phyloP scores from a whole-genome alignment of 1,140 invertebrate genomes.

The Heliothis virescens region DNA sequence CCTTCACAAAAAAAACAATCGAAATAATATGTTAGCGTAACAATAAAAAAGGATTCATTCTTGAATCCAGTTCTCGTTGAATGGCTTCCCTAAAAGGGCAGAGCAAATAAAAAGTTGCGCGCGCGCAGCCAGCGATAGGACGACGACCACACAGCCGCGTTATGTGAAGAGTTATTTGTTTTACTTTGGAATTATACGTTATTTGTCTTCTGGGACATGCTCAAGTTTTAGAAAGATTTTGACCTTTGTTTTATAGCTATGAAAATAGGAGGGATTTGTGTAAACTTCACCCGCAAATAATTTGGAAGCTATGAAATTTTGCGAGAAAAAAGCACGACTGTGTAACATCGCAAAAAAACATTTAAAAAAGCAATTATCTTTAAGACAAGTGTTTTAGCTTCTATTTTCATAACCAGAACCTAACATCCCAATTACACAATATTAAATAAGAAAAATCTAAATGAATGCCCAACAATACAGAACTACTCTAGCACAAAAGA shows the following conservation, averaged over 20 bases:
- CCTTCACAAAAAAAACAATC: not conserved
- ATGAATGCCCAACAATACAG: not conserved
- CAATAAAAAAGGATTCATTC: slow-evolving; percentile 43
- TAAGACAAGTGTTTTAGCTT: no score
- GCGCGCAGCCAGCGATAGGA: slow-evolving; percentile 15
- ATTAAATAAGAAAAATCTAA: not conserved
- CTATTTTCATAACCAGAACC: no score
- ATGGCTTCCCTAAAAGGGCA: slow-evolving; percentile 51
- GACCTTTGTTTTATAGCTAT: not conserved
- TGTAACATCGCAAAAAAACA: no score
- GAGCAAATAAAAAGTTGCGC: slow-evolving; percentile 46
- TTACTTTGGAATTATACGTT: slow-evolving; percentile 10
- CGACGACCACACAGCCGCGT: not conserved
- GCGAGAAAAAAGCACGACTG: not conserved
- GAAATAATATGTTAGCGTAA: slow-evolving; percentile 40
- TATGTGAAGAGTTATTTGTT: slow-evolving; percentile 18
- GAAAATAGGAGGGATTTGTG: not conserved
- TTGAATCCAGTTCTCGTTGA: slow-evolving; percentile 55
- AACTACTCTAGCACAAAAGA: not conserved
- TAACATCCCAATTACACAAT: not conserved
- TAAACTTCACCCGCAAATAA: no score
- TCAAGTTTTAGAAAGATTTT: not conserved
- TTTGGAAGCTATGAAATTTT: no score
- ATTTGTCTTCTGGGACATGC: not conserved
- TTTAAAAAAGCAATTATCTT: no score